Percentiles rank a stretch among this genome's conserved stretches.
Conservation (phyloP, 92 coral and sea anemone genomes). For the Montipora capitata region DNA sequence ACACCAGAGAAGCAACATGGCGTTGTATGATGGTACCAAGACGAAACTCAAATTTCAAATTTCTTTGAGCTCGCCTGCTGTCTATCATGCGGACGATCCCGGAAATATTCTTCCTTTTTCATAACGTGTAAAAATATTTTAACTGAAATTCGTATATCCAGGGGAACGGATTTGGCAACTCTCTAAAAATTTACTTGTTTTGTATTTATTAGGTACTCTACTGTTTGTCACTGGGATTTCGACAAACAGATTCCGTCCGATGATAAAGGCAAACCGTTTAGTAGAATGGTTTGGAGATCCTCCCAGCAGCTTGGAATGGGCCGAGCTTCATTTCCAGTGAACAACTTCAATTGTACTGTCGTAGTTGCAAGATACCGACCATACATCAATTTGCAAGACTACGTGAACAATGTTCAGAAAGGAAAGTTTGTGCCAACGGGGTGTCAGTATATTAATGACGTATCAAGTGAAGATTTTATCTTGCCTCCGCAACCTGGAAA, state of each 20-base stretch:
- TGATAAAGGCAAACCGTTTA: constrained; percentile 83
- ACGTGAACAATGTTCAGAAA: constrained; percentile 71
- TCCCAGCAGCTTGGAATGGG: constrained; percentile 85
- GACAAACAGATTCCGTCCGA: constrained; percentile 34
- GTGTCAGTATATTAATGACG: constrained; percentile 73
- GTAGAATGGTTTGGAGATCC: constrained; percentile 86
- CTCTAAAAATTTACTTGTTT: too few relatives aligned
- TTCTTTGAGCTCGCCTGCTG: too few relatives aligned
- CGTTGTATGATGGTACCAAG: too few relatives aligned
- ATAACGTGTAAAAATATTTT: too few relatives aligned
- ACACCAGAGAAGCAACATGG: too few relatives aligned
- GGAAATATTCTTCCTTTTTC: too few relatives aligned
- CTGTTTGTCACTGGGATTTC: constrained; percentile 92
- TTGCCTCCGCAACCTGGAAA: constrained; percentile 59
- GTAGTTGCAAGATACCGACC: constrained; percentile 94
- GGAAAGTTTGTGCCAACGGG: constrained; percentile 79
- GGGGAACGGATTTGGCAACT: too few relatives aligned
- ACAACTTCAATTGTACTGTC: constrained; percentile 79
- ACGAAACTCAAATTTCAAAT: too few relatives aligned
- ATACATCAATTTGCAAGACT: constrained; percentile 51
- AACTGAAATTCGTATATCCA: too few relatives aligned
- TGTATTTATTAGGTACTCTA: constrained; percentile 79
- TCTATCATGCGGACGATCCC: too few relatives aligned
- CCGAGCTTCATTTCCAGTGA: constrained; percentile 75
- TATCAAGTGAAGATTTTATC: constrained; percentile 61